Evolutionary conservation across 2,113 vertebrate species (phyloP).

Genomic region (Arvicanthis niloticus): DNA sequence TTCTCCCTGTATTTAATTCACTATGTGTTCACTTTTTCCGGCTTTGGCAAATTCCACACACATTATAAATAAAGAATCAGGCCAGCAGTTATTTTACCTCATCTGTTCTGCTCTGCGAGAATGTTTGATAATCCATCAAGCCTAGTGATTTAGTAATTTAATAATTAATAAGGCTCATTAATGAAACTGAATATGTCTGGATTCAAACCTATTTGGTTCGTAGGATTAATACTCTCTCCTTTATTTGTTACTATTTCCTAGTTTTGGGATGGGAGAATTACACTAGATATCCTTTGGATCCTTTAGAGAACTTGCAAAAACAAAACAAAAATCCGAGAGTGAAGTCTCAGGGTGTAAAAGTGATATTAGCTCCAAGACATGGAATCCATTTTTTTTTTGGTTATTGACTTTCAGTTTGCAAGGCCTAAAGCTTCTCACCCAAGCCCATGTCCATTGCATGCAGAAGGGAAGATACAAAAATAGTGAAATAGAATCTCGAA

Average conservation of each 20-base stretch:
- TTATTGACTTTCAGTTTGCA: neutral
- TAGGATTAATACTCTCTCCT: neutral
- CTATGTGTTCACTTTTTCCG: neutral
- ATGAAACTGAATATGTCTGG: neutral
- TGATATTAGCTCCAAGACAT: neutral
- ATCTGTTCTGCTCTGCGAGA: neutral
- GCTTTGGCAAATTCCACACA: neutral
- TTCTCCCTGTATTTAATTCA: slow-evolving; percentile 29
- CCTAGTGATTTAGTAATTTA: neutral
- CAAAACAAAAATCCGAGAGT: neutral
- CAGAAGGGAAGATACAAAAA: slow-evolving; percentile 61
- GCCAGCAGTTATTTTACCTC: neutral
- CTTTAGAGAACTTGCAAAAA: neutral
- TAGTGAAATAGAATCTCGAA: slow-evolving; percentile 59
- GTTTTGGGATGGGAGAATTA: neutral
- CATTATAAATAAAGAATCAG: slow-evolving; percentile 37
- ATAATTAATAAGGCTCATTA: neutral
- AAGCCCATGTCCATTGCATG: slow-evolving; percentile 54
- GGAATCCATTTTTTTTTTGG: neutral
- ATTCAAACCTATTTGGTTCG: neutral
- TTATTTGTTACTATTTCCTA: neutral
- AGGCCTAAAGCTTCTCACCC: slow-evolving; percentile 17
- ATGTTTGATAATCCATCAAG: slow-evolving; percentile 36
- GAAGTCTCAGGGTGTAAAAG: neutral
- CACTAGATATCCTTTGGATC: neutral